Conservation (phyloP, 2,888 invertebrate genomes). For the Boloria selene region DNA sequence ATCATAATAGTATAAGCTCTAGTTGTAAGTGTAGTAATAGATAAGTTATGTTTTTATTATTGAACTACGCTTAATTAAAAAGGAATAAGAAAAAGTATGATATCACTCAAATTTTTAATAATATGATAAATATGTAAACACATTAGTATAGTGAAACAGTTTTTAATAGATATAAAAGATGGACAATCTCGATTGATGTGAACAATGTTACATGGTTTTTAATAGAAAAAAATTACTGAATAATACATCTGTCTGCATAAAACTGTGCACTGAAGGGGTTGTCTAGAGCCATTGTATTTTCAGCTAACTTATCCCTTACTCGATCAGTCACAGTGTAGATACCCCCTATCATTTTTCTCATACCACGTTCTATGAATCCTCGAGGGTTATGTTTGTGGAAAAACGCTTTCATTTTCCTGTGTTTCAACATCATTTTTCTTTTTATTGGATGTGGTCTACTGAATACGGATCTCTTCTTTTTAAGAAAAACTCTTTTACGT, state of each 20-base stretch:
- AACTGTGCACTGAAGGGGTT: slow-evolving; percentile 66
- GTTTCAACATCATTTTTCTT: slow-evolving; percentile 58
- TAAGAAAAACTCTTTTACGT: slow-evolving; percentile 56
- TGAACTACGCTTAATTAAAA: no score
- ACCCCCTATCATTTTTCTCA: slow-evolving; percentile 58
- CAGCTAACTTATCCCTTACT: slow-evolving; percentile 64
- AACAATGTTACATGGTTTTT: background rate
- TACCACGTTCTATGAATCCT: slow-evolving; percentile 48
- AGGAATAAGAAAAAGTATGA: no score
- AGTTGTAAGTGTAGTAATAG: no score
- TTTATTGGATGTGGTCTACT: slow-evolving; percentile 64
- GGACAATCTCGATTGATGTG: no score
- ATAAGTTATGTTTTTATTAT: no score
- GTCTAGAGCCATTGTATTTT: slow-evolving; percentile 60
- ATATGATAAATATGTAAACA: no score
- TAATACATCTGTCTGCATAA: slow-evolving; percentile 62
- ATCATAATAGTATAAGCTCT: slow-evolving; percentile 28
- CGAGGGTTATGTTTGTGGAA: slow-evolving; percentile 60
- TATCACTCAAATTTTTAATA: no score
- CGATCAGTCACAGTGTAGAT: slow-evolving; percentile 63
- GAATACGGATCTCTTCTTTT: slow-evolving; percentile 61
- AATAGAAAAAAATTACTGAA: slow-evolving; percentile 48
- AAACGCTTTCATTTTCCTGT: slow-evolving; percentile 60
- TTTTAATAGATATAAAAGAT: background rate
- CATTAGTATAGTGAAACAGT: no score